These are phyloP conservation scores for Melanotaenia trifasciata DNA, from an alignment of 2,797 vertebrate species.

Conservation along the genomic window DNA sequence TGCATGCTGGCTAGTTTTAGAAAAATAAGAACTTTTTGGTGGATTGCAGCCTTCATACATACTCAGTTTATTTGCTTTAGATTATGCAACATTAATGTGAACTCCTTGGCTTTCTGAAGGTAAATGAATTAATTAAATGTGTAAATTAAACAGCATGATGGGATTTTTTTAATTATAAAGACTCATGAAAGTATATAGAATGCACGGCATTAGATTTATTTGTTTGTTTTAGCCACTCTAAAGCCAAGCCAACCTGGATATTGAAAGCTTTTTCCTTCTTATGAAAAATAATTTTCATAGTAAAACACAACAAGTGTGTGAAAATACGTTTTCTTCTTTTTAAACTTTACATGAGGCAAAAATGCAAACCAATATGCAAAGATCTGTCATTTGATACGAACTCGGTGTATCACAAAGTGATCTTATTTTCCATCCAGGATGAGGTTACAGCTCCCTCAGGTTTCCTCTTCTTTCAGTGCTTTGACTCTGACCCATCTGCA, in stretches of 20 bases:
- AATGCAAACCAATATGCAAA: not conserved
- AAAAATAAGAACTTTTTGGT: not conserved
- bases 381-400: conserved; percentile 12
- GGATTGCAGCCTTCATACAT: not conserved
- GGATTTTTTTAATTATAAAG: not conserved
- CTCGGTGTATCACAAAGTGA: not conserved
- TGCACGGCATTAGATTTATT: not conserved
- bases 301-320: not conserved
- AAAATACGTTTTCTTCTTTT: not conserved
- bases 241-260: not conserved
- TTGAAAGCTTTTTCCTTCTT: not conserved
- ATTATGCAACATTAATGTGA: too few relatives aligned
- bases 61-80: not conserved
- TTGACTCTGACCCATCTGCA: conserved; percentile 16
- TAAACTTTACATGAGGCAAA: too few relatives aligned
- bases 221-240: not conserved
- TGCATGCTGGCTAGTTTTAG: too few relatives aligned
- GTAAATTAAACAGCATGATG: too few relatives aligned
- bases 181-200: not conserved
- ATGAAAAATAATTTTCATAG: not conserved
- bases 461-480: conserved; percentile 18
- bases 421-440: conserved; percentile 18
- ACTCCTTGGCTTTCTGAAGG: too few relatives aligned
- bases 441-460: not conserved
- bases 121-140: not conserved